These are phyloP conservation scores for Bubalus kerabau DNA, from an alignment of 2,113 vertebrate species.

Conservation along the genomic window DNA sequence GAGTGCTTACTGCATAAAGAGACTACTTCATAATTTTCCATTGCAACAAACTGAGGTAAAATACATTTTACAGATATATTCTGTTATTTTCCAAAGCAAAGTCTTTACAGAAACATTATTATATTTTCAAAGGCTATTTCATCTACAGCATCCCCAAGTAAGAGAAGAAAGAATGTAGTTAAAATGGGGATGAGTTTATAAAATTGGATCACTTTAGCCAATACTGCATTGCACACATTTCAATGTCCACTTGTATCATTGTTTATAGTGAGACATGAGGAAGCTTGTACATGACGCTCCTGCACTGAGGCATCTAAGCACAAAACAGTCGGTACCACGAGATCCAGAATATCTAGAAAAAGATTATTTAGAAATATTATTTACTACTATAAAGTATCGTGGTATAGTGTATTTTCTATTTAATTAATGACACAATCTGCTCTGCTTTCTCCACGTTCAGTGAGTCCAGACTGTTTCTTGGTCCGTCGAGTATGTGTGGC, in stretches of 20 bases:
- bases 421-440: background rate
- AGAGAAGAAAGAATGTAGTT: background rate
- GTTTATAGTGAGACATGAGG: background rate
- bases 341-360: background rate
- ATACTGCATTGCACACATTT: background rate
- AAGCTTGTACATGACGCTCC: background rate
- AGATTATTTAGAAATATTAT: background rate
- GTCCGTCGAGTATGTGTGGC: background rate
- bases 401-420: background rate
- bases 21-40: background rate
- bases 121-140: background rate
- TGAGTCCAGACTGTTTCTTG: background rate
- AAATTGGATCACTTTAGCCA: background rate
- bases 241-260: background rate
- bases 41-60: background rate
- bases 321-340: background rate
- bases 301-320: background rate
- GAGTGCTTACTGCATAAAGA: background rate
- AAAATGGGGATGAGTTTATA: background rate
- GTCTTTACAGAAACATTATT: background rate
- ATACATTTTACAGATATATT: background rate
- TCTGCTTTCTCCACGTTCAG: background rate
- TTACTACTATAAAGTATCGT: background rate
- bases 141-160: background rate
- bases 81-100: constrained; percentile 1